Evolutionary conservation across 2,113 vertebrate species (phyloP), one percentile per base, ranked within the genome.

Genomic region (Elgaria multicarinata): DNA sequence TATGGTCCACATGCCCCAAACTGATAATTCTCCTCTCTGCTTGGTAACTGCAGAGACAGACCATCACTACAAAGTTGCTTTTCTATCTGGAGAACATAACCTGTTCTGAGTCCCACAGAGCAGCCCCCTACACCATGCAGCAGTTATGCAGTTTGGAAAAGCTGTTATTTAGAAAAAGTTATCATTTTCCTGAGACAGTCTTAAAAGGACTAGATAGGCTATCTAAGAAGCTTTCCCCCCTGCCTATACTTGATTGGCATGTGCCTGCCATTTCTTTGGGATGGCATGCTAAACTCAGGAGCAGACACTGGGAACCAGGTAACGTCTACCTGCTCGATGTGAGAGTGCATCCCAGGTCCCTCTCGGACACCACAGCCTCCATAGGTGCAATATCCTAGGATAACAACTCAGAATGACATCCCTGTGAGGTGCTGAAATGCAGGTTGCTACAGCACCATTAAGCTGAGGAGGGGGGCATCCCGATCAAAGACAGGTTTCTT

Each of bases 101-200:
- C 87, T 91, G 82, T 85, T 89, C 87, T 31, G 26, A 6, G 58
- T 76, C 76, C 87, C 90, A 85, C 62, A 67, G 67, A 42, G 64
- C 39, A 88, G 86, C 9, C 55, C 42, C 87, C 89, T 72, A 87
- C 64, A 76, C 86, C 90, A 42, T 83, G 77, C 86, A 84, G 90
- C 72, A 87, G 66, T 76, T 77, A 66, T 18, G 24, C 44, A 53
- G 62, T 84, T 84, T 50, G 81, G n/a, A 46, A 39, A 18, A 75
- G 79, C 69, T 87, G 81, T 89, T 44, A 83, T 89, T 46, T 87
- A 90, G 88, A 92, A 92, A 87, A 88, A 84, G 36, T 31, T 92
- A 93, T 93, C 87, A 90, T 87, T 92, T 94, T 95, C 93, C 94
- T 92, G 93, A 95, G 93, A 95, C 90, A 90, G 87, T 94, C 91